Conservation (phyloP, 1,140 invertebrate genomes). For the Harpegnathos saltator region DNA sequence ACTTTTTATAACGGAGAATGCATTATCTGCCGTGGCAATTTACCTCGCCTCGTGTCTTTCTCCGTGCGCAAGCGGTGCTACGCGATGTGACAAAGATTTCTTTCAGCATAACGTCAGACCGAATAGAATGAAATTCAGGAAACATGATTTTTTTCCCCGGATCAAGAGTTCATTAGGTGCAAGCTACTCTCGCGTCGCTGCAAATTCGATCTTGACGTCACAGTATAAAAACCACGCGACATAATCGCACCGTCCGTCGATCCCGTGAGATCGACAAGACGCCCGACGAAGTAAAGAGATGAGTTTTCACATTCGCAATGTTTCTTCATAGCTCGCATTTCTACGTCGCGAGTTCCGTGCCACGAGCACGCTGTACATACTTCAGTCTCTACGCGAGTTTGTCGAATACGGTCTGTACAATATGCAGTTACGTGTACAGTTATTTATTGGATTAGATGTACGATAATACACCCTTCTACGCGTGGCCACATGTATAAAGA, state of each 20-base stretch:
- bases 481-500: conserved; percentile 43
- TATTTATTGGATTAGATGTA: conserved; percentile 44
- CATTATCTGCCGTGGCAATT: background rate
- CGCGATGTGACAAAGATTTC: conserved; percentile 34
- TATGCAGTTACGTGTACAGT: conserved; percentile 38
- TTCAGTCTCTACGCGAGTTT: conserved; percentile 8
- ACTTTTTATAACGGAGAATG: conserved; percentile 22
- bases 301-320: conserved; percentile 16
- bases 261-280: conserved; percentile 23
- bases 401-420: conserved; percentile 25
- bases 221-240: conserved; percentile 10
- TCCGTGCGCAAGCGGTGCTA: conserved; percentile 24
- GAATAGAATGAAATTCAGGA: conserved; percentile 48
- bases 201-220: conserved; percentile 39
- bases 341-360: conserved; percentile 33
- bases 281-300: conserved; percentile 11
- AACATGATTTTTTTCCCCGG: conserved; percentile 27
- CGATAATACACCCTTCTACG: conserved; percentile 25
- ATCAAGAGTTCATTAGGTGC: conserved; percentile 43
- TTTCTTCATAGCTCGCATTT: conserved; percentile 23
- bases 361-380: conserved; percentile 25
- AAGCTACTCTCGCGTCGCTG: conserved; percentile 13
- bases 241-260: conserved; percentile 22
- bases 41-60: conserved; percentile 6
- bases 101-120: conserved; percentile 52